Evolutionary conservation across 2,888 invertebrate genomes (phyloP), one percentile per base, ranked within the genome.

Genomic region (Plebejus melissa): DNA sequence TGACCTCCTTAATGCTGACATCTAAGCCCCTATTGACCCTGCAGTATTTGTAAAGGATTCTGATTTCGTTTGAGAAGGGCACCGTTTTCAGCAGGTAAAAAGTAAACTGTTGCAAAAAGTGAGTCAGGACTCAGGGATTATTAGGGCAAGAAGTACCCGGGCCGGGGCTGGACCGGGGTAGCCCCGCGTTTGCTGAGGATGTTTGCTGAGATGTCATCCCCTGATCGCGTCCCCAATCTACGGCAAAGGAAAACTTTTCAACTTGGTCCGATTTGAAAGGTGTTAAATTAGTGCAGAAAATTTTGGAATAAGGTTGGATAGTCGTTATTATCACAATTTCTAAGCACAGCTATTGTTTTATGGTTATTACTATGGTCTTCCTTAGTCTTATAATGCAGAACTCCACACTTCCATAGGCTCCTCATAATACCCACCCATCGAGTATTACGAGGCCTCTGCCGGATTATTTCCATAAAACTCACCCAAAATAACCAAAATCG

Each of bases 71-170:
- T 22, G 72, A 50, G 28, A 22, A 50, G 28, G 50, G 32, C 28
- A 50, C 46, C 28, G 6, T 32, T 46, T 50, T 16, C 54, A 71
- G 71, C 71, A 71, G 71, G 71, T 71, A 71, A 46, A 41, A 46
- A 46, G 46, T 28, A 71, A 71, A 46, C 71, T 22, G 46, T 32
- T 36, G 32, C 60, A 65, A 65, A 65, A 65, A 65, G 65, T 65
- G 32, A 60, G 28, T 60, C 60, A 65, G 65, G 32, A 60, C 11
- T 60, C 60, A 65, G 65, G 65, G 36, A 65, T 65, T 65, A 32
- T 65, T 65, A 32, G 65, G 65, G 65, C 36, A 11, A 32, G 65
- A 32, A 13, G 65, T 36, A 13, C 65, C 9, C 9, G 65, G 65
- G 11, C 32, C 32, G 7, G 32, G 58, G 22, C n/a, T 6, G 2